Evolutionary conservation across 2,797 vertebrate genomes (phyloP), one percentile per base, ranked within the genome.

Genomic region (Gymnothorax javanicus): DNA sequence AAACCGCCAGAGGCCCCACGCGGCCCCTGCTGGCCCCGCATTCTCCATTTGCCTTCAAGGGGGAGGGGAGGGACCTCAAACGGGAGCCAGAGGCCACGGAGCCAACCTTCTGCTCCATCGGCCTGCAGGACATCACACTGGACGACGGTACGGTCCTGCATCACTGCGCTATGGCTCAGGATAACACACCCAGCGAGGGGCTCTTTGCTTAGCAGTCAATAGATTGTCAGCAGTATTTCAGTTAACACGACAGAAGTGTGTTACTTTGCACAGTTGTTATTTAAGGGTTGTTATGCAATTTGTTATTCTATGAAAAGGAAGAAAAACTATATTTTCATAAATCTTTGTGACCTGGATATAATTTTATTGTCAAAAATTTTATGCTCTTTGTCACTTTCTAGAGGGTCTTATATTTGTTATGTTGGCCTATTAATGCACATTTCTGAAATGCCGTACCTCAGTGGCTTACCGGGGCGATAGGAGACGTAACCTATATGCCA

Each of bases 71-170:
- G 88, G 95, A 91, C 90, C 92, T 98, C 93, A 98, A 99, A 93
- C 95, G 96, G 59, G 97, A 99, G 91, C 96, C 96, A 0, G 96
- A 97, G 84, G 97, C 98, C 59, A 93, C 90, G 79, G 96, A 97
- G 87, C 91, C 95, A n/a, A 93, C 88, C 88, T 97, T 95, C 92
- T 95, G 94, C 86, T 93, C 96, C 9, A 91, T 97, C 92, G 97
- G 97, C 90, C 95, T 98, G 11, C 97, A 97, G 89, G 97, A 98
- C 94, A 98, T 99, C 94, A 99, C 98, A 0, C 96, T 99, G 93
- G 98, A 99, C 94, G 98, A 99, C 87, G 98, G 98, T 99, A 96
- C 93, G 97, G 91, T 87, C 7, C 84, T 23, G 20, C 0, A 25
- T 77, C 1, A 1, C 50, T 56, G 71, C 2, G n/a, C 17, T 56